Percentiles rank a stretch among this genome's conserved stretches.
Conservation (phyloP, 2,888 invertebrate genomes). For the Escarpia spicata region DNA sequence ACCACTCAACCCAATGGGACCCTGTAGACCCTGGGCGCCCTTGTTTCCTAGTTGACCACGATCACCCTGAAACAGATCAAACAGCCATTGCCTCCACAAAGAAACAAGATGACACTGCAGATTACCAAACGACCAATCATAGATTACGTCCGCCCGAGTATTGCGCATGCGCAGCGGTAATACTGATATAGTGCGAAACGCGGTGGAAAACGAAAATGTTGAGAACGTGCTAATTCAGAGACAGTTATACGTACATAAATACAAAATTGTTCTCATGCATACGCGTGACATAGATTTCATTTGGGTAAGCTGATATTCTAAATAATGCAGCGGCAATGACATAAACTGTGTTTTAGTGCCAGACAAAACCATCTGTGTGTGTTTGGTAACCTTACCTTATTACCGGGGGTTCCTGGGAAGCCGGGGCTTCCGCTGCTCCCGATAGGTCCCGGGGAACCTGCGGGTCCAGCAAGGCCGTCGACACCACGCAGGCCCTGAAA, state of each 20-base stretch:
- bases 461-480: conserved; percentile 40
- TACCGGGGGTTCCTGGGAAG: conserved; percentile 44
- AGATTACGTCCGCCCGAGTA: too few relatives aligned
- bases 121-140: background rate
- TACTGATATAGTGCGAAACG: too few relatives aligned
- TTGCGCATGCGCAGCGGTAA: too few relatives aligned
- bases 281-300: too few relatives aligned
- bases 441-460: conserved; percentile 38
- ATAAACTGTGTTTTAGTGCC: background rate
- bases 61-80: conserved; percentile 35
- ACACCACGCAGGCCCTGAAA: conserved; percentile 42
- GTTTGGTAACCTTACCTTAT: conserved; percentile 35
- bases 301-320: too few relatives aligned
- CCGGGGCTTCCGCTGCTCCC: conserved; percentile 44
- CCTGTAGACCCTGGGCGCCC: conserved; percentile 40
- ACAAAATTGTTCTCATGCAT: too few relatives aligned
- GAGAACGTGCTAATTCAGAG: too few relatives aligned
- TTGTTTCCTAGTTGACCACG: conserved; percentile 38
- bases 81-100: background rate
- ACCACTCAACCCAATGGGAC: conserved; percentile 36
- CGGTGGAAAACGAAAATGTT: too few relatives aligned
- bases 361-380: too few relatives aligned
- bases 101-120: background rate
- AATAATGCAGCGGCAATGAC: too few relatives aligned
- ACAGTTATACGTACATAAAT: too few relatives aligned